phyloP scores from a whole-genome alignment of 2,888 invertebrate species.

The Lumbricus terrestris region DNA sequence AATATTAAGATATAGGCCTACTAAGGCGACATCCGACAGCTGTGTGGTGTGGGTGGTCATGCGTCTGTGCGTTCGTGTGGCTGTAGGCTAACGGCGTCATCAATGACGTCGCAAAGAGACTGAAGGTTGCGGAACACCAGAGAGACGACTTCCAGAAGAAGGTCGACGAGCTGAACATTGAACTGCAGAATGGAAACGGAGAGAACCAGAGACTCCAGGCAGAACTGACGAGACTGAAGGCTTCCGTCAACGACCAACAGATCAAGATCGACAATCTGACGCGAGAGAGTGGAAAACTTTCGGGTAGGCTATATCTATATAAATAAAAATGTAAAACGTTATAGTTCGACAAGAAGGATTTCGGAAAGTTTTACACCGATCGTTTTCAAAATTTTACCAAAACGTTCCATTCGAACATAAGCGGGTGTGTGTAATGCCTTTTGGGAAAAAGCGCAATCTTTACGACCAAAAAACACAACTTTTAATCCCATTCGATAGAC shows the following conservation, averaged over 20 bases:
- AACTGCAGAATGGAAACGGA: conserved; percentile 88
- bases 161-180: conserved; percentile 85
- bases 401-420: too few relatives aligned
- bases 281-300: conserved; percentile 96
- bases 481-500: too few relatives aligned
- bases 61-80: neutral
- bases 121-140: conserved; percentile 61
- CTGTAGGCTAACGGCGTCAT: conserved; percentile 37
- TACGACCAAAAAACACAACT: too few relatives aligned
- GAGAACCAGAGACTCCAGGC: conserved; percentile 75
- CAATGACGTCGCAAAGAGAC: conserved; percentile 51
- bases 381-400: too few relatives aligned
- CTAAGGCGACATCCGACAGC: neutral
- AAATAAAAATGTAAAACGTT: too few relatives aligned
- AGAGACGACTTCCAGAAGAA: conserved; percentile 36
- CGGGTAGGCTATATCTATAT: conserved; percentile 67
- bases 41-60: too few relatives aligned
- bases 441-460: too few relatives aligned
- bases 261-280: conserved; percentile 91
- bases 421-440: too few relatives aligned
- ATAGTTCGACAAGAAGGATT: too few relatives aligned
- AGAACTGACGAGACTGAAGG: conserved; percentile 85
- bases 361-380: too few relatives aligned
- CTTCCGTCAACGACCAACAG: conserved; percentile 93
- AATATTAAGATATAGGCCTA: too few relatives aligned